Evolutionary conservation across 1,140 invertebrate genomes (phyloP).

Genomic region (Drosophila rufa): DNA sequence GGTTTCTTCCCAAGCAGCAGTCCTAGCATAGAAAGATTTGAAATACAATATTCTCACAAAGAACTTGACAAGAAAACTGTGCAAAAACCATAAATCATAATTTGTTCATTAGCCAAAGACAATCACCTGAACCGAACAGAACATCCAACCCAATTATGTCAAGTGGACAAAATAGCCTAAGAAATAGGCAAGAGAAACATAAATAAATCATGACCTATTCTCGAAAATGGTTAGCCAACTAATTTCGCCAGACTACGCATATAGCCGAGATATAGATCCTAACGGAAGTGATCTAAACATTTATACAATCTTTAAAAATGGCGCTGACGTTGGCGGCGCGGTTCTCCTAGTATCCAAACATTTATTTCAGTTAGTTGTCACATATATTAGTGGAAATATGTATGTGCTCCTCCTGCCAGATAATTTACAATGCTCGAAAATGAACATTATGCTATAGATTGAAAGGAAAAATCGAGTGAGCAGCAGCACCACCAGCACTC

Average conservation of each 20-base stretch:
- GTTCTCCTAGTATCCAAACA: constrained; percentile 42
- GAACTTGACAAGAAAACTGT: constrained; percentile 11
- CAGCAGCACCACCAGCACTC: background rate
- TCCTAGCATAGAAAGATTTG: background rate
- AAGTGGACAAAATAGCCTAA: constrained; percentile 46
- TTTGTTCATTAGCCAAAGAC: constrained; percentile 51
- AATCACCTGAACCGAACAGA: constrained; percentile 66
- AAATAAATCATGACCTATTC: constrained; percentile 83
- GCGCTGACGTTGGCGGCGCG: constrained; percentile 70
- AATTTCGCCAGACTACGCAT: constrained; percentile 43
- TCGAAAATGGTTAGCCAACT: constrained; percentile 27
- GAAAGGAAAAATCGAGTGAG: constrained; percentile 16
- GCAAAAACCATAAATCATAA: constrained; percentile 40
- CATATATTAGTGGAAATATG: constrained; percentile 57
- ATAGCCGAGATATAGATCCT: constrained; percentile 44
- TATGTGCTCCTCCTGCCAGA: constrained; percentile 41
- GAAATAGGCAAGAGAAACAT: constrained; percentile 31
- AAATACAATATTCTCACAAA: background rate
- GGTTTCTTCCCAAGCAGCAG: background rate
- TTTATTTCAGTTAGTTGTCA: constrained; percentile 62
- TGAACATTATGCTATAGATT: constrained; percentile 51
- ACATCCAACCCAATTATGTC: constrained; percentile 70
- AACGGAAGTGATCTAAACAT: constrained; percentile 77
- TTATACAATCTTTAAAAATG: constrained; percentile 73
- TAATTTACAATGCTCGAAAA: constrained; percentile 64